A percentile compares a stretch with the other conserved stretches of the same genome.
Conservation (phyloP, 2,888 invertebrate genomes). For the Stegophylla sp. region DNA sequence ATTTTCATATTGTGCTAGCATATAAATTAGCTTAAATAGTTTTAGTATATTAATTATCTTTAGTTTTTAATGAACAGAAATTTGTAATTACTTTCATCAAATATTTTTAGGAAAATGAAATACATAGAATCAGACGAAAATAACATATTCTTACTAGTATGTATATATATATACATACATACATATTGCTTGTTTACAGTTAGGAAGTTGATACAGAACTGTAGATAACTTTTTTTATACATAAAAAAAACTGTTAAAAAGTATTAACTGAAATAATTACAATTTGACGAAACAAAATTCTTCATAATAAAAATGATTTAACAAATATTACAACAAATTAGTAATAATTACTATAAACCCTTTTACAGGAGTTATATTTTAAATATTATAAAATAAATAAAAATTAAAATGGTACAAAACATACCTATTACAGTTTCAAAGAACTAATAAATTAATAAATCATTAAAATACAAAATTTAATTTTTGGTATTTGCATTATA, state of each 20-base stretch:
- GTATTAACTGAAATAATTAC: constrained; percentile 28
- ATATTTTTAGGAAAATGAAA: neutral
- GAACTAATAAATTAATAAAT: constrained; percentile 51
- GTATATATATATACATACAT: too few species aligned
- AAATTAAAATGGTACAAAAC: constrained; percentile 29
- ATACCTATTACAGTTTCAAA: constrained; percentile 26
- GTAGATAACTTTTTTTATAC: constrained; percentile 8
- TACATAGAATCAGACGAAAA: constrained; percentile 12
- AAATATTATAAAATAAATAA: constrained; percentile 42
- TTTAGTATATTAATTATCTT: constrained; percentile 1
- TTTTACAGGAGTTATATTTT: constrained; percentile 12
- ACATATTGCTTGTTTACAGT: neutral
- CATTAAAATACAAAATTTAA: constrained; percentile 51
- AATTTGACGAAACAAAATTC: constrained; percentile 16
- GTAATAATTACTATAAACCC: constrained; percentile 1
- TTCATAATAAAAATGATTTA: neutral
- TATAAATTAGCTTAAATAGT: neutral
- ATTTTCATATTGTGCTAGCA: neutral
- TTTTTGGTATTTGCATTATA: constrained; percentile 55
- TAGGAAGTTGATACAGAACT: constrained; percentile 15
- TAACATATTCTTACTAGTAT: too few species aligned
- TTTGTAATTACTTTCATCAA: neutral
- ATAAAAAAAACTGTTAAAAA: neutral
- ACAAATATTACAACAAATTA: constrained; percentile 33
- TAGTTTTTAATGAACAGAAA: neutral